phyloP scores from a whole-genome alignment of 2,888 invertebrate genomes.

The Meteorus colon region DNA sequence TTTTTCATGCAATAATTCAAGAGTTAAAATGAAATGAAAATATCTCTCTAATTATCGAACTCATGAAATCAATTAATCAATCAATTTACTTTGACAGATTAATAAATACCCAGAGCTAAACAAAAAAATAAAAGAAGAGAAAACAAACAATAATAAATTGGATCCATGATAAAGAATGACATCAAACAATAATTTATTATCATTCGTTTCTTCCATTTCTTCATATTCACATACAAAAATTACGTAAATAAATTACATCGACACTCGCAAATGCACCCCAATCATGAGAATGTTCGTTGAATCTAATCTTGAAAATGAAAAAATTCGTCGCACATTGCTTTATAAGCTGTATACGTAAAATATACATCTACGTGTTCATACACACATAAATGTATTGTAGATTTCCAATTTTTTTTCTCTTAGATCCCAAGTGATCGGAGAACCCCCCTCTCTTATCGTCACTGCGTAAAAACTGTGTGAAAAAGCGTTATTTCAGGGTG shows the following conservation, averaged over 20 bases:
- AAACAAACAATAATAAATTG: too few relatives aligned
- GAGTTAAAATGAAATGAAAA: too few relatives aligned
- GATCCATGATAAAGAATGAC: too few relatives aligned
- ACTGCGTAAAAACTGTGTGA: conserved; percentile 69
- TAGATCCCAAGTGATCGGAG: background rate
- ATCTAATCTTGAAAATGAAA: conserved; percentile 42
- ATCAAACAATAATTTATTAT: too few relatives aligned
- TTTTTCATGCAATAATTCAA: too few relatives aligned
- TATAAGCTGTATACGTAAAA: conserved; percentile 28
- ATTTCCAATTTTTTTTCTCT: conserved; percentile 17
- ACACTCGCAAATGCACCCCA: background rate
- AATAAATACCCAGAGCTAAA: too few relatives aligned
- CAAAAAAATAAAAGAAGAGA: too few relatives aligned
- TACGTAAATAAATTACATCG: conserved; percentile 11
- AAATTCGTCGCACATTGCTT: conserved; percentile 12
- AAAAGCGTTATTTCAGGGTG: conserved; percentile 73
- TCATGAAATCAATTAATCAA: too few relatives aligned
- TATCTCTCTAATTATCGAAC: too few relatives aligned
- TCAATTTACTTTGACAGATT: too few relatives aligned
- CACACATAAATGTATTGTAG: background rate
- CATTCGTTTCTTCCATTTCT: background rate
- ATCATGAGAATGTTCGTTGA: conserved; percentile 35
- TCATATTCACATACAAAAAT: background rate
- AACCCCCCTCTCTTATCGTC: conserved; percentile 33
- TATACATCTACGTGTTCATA: conserved; percentile 8